phyloP scores from a whole-genome alignment of 2,888 invertebrate species.

The Notodonta dromedarius region DNA sequence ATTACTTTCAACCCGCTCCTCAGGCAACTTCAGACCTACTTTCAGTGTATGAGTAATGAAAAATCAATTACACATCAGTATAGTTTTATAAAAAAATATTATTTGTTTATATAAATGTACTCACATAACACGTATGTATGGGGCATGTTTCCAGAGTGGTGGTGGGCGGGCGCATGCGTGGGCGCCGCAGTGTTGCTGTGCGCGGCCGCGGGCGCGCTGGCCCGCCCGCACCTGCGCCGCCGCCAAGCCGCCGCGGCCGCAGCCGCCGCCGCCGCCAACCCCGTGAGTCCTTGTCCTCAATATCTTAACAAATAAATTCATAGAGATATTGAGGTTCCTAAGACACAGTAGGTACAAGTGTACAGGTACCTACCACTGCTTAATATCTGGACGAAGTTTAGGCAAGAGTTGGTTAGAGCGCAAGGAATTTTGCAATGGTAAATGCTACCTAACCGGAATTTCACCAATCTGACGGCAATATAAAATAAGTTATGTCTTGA shows the following conservation, averaged over 20 bases:
- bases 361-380: no score
- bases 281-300: conserved; percentile 65
- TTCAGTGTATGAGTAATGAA: no score
- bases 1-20: no score
- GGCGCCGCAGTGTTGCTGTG: conserved; percentile 75
- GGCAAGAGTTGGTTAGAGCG: no score
- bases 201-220: conserved; percentile 78
- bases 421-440: background rate
- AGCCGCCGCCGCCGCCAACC: conserved; percentile 64
- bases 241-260: conserved; percentile 65
- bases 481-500: no score
- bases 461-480: no score
- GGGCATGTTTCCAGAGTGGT: conserved; percentile 71
- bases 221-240: conserved; percentile 75
- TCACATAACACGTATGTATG: conserved; percentile 11
- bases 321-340: no score
- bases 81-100: no score
- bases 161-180: conserved; percentile 81
- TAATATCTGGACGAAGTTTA: no score
- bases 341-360: no score
- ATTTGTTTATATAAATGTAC: background rate
- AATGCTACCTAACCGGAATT: background rate
- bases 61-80: no score
- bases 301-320: background rate
- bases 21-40: no score